These are phyloP conservation scores for Thalpophila matura DNA, from an alignment of 2,888 invertebrate species.

Conservation along the genomic window DNA sequence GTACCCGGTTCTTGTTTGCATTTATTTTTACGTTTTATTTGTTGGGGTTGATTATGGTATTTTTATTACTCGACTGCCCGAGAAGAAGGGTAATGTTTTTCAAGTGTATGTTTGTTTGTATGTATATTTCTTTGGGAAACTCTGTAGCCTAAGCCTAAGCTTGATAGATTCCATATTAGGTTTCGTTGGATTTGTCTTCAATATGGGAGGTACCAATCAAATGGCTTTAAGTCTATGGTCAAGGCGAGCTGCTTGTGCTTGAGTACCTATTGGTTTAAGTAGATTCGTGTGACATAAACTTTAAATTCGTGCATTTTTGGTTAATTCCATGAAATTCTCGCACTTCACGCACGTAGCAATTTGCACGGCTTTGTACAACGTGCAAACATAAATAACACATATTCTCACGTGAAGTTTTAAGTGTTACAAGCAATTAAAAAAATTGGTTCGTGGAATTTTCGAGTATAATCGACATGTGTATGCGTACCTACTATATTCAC, in stretches of 20 bases:
- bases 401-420: neutral
- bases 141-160: too few species aligned
- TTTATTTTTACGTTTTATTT: neutral
- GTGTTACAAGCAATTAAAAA: constrained; percentile 18
- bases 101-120: too few species aligned
- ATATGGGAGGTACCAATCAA: too few species aligned
- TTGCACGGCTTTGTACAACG: neutral
- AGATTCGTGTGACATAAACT: neutral
- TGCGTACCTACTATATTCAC: neutral
- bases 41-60: too few species aligned
- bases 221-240: too few species aligned
- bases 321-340: neutral
- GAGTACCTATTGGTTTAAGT: neutral
- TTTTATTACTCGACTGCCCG: too few species aligned
- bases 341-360: constrained; percentile 1
- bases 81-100: too few species aligned
- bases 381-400: constrained; percentile 14
- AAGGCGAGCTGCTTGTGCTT: too few species aligned
- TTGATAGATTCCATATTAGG: too few species aligned
- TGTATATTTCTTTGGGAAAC: too few species aligned
- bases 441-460: neutral
- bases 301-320: constrained; percentile 6
- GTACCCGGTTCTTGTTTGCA: neutral
- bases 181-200: too few species aligned
- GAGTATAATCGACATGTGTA: neutral